A percentile compares a stretch with the other conserved stretches of the same genome.
phyloP scores from a whole-genome alignment of 1,140 invertebrate species.

The Pteromalus puparum region DNA sequence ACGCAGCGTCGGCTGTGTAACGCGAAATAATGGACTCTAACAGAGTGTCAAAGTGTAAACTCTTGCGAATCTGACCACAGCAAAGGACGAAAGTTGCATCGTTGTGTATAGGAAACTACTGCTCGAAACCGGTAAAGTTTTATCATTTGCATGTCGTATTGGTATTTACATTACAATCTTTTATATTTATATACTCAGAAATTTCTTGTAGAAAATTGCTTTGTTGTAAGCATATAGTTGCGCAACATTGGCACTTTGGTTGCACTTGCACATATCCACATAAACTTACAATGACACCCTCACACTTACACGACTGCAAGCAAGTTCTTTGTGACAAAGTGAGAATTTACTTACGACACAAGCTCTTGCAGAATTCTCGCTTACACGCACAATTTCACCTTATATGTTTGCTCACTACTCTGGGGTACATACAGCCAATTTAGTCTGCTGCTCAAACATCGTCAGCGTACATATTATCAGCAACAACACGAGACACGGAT shows the following conservation, averaged over 20 bases:
- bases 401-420: background rate
- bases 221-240: too few species aligned
- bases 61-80: background rate
- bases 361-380: background rate
- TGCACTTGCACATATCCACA: background rate
- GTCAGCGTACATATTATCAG: background rate
- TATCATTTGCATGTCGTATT: background rate
- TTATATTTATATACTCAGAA: too few species aligned
- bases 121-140: background rate
- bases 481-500: background rate
- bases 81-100: background rate
- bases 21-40: background rate
- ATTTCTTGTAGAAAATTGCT: too few species aligned
- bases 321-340: background rate
- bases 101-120: background rate
- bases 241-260: background rate
- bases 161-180: too few species aligned
- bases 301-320: too few species aligned
- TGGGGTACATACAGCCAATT: constrained; percentile 58
- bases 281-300: too few species aligned
- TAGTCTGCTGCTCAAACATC: constrained; percentile 67
- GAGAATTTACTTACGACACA: background rate
- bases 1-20: background rate
- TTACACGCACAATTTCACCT: background rate
- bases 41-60: background rate